A percentile compares a stretch with the other conserved stretches of the same genome.
Conservation (phyloP, 1,140 invertebrate genomes). For the Drosophila ficusphila region DNA sequence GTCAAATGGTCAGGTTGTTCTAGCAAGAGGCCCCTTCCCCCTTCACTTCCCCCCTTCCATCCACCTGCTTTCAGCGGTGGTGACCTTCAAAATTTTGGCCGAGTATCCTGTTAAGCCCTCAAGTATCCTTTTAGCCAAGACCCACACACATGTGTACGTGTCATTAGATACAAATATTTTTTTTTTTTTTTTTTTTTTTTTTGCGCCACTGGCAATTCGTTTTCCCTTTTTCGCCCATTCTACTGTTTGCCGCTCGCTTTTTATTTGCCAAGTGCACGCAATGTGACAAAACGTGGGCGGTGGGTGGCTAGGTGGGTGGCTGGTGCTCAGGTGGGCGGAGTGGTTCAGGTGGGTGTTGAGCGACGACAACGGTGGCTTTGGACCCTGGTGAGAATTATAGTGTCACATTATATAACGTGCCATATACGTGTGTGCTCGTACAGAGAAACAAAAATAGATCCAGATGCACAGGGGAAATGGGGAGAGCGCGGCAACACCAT, state of each 20-base stretch:
- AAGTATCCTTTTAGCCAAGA: conserved; percentile 68
- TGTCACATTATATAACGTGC: conserved; percentile 63
- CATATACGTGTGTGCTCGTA: conserved; percentile 4
- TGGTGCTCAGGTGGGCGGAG: background rate
- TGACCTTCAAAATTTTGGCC: conserved; percentile 76
- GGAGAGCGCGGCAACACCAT: conserved; percentile 7
- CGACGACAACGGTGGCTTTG: conserved; percentile 10
- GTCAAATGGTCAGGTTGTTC: conserved; percentile 53
- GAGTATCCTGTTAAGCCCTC: conserved; percentile 62
- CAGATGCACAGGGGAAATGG: background rate
- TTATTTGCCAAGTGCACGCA: conserved; percentile 78
- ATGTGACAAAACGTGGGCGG: conserved; percentile 62
- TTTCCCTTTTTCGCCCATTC: background rate
- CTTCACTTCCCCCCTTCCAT: too few relatives aligned
- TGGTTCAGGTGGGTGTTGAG: background rate
- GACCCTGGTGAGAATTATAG: conserved; percentile 62
- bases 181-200: conserved; percentile 10
- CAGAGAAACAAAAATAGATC: conserved; percentile 30
- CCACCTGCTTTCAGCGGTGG: conserved; percentile 15
- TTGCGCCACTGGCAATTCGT: conserved; percentile 50
- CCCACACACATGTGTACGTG: conserved; percentile 33
- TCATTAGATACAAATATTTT: conserved; percentile 72
- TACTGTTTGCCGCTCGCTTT: conserved; percentile 28
- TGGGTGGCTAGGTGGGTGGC: too few relatives aligned
- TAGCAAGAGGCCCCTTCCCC: too few relatives aligned